Conservation (phyloP, 53 echinoderm and acorn worm genomes). For the Patiria pectinifera region DNA sequence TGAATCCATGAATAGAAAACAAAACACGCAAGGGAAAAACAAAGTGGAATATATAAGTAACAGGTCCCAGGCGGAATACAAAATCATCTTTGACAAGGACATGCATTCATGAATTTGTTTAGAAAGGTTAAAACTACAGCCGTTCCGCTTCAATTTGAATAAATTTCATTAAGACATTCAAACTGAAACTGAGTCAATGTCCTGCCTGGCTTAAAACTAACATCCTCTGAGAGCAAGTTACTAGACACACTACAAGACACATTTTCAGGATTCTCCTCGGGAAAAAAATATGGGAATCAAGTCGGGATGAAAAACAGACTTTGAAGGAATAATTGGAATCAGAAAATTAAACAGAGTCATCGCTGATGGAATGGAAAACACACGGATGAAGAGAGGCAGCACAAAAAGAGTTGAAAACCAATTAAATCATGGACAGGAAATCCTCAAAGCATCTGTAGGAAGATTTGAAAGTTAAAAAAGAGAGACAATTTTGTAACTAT, state of each 20-base stretch:
- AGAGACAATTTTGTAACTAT: slow-evolving; percentile 46
- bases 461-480: slow-evolving; percentile 38
- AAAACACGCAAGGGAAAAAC: background rate
- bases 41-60: background rate
- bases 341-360: background rate
- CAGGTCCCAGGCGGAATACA: background rate
- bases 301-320: slow-evolving; percentile 29
- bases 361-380: background rate
- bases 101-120: background rate
- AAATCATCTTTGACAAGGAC: background rate
- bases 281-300: slow-evolving; percentile 16
- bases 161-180: slow-evolving; percentile 3
- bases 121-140: background rate
- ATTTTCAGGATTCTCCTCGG: background rate
- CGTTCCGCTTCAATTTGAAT: background rate
- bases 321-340: slow-evolving; percentile 14
- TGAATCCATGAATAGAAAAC: background rate
- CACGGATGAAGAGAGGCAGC: background rate
- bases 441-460: background rate
- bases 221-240: background rate
- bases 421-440: background rate
- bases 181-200: slow-evolving; percentile 2
- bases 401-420: background rate
- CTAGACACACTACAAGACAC: background rate
- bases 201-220: background rate